phyloP scores from a whole-genome alignment of 2,888 invertebrate genomes.

The Cotesia congregata region DNA sequence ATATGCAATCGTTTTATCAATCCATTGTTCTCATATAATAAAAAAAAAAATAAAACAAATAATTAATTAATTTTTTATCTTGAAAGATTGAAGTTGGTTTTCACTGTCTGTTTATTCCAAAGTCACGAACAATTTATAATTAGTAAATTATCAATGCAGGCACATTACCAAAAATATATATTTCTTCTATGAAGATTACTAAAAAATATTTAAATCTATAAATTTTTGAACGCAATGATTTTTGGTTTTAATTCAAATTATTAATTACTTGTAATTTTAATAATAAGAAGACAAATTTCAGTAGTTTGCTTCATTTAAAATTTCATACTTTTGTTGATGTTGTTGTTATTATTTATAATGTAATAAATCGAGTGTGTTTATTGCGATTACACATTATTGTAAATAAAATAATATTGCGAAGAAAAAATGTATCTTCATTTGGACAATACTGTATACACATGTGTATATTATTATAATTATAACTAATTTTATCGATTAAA shows the following conservation, averaged over 20 bases:
- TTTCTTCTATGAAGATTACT: neutral
- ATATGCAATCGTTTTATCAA: too few species aligned
- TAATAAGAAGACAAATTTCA: neutral
- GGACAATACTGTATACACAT: neutral
- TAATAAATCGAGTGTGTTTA: conserved; percentile 31
- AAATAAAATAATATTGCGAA: conserved; percentile 5
- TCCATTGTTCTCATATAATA: too few species aligned
- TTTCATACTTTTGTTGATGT: conserved; percentile 28
- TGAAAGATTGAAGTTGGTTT: too few species aligned
- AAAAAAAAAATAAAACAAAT: too few species aligned
- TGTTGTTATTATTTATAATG: conserved; percentile 21
- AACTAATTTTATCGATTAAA: neutral
- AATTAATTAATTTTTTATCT: too few species aligned
- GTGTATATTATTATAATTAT: conserved; percentile 16
- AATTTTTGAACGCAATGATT: neutral
- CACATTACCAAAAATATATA: neutral
- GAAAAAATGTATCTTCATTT: conserved; percentile 13
- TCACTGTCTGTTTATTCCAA: too few species aligned
- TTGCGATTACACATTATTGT: neutral
- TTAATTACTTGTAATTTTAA: conserved; percentile 2
- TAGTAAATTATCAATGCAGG: too few species aligned
- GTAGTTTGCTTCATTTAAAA: conserved; percentile 26
- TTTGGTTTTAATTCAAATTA: neutral
- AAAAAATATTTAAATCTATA: neutral
- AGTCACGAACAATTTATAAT: too few species aligned